Evolutionary conservation across 2,888 invertebrate species (phyloP), one percentile per base, ranked within the genome.

Genomic region (Tetramorium bicarinatum): DNA sequence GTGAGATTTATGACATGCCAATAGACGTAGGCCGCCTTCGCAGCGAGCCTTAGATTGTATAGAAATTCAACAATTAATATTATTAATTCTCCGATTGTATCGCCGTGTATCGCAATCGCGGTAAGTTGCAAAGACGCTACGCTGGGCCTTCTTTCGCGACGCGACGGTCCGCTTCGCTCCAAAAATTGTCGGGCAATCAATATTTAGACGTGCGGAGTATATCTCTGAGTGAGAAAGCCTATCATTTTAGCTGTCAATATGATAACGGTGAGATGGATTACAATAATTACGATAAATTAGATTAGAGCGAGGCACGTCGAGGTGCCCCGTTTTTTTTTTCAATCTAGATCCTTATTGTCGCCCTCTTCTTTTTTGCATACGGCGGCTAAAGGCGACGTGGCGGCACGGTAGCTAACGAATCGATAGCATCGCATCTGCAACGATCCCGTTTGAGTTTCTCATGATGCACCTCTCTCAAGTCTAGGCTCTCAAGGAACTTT

Each of bases 391-490:
- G 67, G 64, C 77, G 66, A 82, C 69, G 84, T 77, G 69, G 87
- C 87, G 54, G 62, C 82, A 87, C 87, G 87, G 87, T 91, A 88
- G 92, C 88, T 84, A 87, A 85, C 87, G 71, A 62, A 62, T 88
- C 82, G 89, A 91, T 91, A 88, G 86, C 80, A 90, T 91, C 92
- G 88, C 87, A 91, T 92, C 93, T 86, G 82, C 79, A 74, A 77
- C 85, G 89, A 91, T 88, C 86, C 87, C 89, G 84, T 81, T 75
- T 59, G 83, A 82, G 85, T 86, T 90, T 89, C 90, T 90, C 88
- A 86, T 87, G 90, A 89, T 90, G 85, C 85, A 76, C 85, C 52
- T 67, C 83, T 86, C 84, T 71, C 67, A 52, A 69, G 56, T 79
- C 77, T 84, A 82, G 66, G 62, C 79, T 85, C 82, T 87, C 86